Evolutionary conservation across 1,140 invertebrate genomes (phyloP), one percentile per base, ranked within the genome.

Genomic region (Neelides sp.): DNA sequence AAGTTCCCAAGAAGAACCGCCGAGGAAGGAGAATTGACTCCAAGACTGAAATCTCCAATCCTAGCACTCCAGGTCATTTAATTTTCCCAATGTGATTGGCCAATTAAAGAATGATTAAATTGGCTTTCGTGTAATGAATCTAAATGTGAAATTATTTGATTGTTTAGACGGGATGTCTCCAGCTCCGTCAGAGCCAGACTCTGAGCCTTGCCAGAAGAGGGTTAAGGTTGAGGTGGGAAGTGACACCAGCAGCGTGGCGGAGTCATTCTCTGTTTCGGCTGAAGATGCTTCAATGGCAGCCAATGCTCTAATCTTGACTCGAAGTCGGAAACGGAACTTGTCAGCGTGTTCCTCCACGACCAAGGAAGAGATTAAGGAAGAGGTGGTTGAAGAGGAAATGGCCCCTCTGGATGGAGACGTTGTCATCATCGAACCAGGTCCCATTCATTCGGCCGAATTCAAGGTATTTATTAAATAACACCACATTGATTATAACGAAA

Each of bases 41-140:
- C 61, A 68, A 75, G 48, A 77, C 79, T 4, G 80, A 83, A 60
- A 76, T 72, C 5, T 80, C 78, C 63, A 80, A 80, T 17, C 77
- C 78, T 17, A 82, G 82, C 58, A 82, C 79, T 36, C 80, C 81
- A 57, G 79, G 79, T 74, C n/a, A n/a, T n/a, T n/a, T n/a, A n/a
- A 71, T 68, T 1, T 67, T 67, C 34, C 72, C 67, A 13, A 71
- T 70, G 12, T 62, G 63, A 7, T 60, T 68, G 47, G 44, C 47
- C 36, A 7, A 40, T 34, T 10, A 12, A 7, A 27, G 36, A 47
- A 30, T 1, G 36, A 30, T 12, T 48, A 48, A 46, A 19, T 42
- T 15, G 36, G 30, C 48, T 36, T 20, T 27, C 17, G 40, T 39
- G 43, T 54, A 17, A 43, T 35, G 32, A 26, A 50, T 28, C 23